Conservation (phyloP, 2,888 invertebrate genomes). For the Sesamia inferens region DNA sequence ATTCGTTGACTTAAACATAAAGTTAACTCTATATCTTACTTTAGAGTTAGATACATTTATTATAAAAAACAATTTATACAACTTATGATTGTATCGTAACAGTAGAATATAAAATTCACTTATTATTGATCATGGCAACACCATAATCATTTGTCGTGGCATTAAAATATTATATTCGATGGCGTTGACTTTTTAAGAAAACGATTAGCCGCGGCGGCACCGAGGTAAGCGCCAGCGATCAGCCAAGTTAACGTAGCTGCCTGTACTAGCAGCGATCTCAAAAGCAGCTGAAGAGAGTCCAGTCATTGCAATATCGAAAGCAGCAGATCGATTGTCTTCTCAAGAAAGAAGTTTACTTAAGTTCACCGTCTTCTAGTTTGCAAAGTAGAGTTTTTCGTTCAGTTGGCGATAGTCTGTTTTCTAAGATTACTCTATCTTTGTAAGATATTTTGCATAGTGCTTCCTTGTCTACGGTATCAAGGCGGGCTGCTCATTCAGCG, state of each 20-base stretch:
- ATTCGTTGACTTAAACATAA: slow-evolving; percentile 1
- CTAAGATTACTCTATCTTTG: slow-evolving; percentile 19
- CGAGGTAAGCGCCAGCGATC: slow-evolving; percentile 47
- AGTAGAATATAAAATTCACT: neutral
- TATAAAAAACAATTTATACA: slow-evolving; percentile 4
- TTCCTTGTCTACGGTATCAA: slow-evolving; percentile 27
- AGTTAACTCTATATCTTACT: too few relatives aligned
- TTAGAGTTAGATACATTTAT: neutral
- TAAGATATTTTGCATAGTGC: slow-evolving; percentile 30
- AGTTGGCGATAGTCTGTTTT: slow-evolving; percentile 5
- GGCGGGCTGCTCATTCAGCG: slow-evolving; percentile 6
- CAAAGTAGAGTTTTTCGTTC: slow-evolving; percentile 23
- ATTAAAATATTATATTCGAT: too few relatives aligned
- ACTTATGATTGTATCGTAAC: slow-evolving; percentile 1
- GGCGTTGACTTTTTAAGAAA: slow-evolving; percentile 14
- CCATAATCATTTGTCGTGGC: slow-evolving; percentile 22
- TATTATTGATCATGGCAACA: neutral
- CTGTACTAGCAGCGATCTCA: slow-evolving; percentile 35
- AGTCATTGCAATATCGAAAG: neutral
- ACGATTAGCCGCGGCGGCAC: slow-evolving; percentile 28
- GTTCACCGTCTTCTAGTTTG: slow-evolving; percentile 23
- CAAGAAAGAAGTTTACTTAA: slow-evolving; percentile 1
- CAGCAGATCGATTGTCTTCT: slow-evolving; percentile 38
- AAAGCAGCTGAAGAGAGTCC: neutral
- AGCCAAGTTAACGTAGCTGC: slow-evolving; percentile 32